Evolutionary conservation across 2,797 vertebrate species (phyloP), one percentile per base, ranked within the genome.

Genomic region (Myotis findleyi): DNA sequence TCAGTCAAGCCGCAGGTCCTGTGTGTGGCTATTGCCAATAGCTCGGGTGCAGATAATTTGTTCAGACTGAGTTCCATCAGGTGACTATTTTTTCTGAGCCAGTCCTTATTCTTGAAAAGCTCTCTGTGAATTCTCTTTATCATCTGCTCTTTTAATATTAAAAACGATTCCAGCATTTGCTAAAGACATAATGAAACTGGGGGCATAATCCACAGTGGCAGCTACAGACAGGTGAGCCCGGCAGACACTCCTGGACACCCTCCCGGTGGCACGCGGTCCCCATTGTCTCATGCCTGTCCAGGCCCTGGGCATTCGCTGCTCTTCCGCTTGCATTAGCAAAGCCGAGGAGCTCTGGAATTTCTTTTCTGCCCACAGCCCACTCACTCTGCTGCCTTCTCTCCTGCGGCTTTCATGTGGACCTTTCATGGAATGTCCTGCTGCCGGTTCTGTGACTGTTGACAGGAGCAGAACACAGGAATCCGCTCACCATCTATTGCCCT

Each of bases 151-250:
- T 87, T 79, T 71, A 87, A 73, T 49, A 66, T 55, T 55, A 85
- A 87, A 66, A 79, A 41, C 66, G 44, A 91, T 69, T 91, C 87
- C 10, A 30, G 7, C 47, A 68, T 93, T 94, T 90, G 36, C 73
- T 90, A 36, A 82, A 62, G 25, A 89, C 57, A 11, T 68, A 92
- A 76, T 80, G 49, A 72, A 79, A 72, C 12, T 18, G 7, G 88
- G 88, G 23, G n/a, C 49, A 41, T 16, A 72, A 59, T 14, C 11
- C 47, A 1, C 11, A 30, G 18, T 5, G 62, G 14, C 36, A 7
- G 2, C 51, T 36, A 23, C 36, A 21, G 75, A 76, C 20, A 88
- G 69, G 69, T 57, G 80, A 66, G 33, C 25, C 30, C 10, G 33
- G 6, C 8, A 53, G 36, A 84, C 27, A 7, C 12, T 49, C 41